A percentile compares a stretch with the other conserved stretches of the same genome.
phyloP scores from a whole-genome alignment of 2,888 invertebrate species.

The Parascotia fuliginaria region DNA sequence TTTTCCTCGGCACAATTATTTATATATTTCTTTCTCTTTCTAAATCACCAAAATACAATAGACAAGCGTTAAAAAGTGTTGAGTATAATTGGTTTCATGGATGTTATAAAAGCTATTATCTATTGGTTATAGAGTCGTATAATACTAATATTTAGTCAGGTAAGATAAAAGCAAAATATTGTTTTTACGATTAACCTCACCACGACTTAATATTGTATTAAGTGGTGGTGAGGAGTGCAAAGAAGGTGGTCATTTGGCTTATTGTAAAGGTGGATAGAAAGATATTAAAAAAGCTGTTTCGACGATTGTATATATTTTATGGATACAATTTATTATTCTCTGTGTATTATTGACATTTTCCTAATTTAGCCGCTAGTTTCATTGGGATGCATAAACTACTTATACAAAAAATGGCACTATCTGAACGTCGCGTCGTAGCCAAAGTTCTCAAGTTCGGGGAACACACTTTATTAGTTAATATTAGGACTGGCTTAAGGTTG shows the following conservation, averaged over 20 bases:
- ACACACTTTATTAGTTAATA: constrained; percentile 39
- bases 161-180: too few relatives aligned
- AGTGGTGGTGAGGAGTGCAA: too few relatives aligned
- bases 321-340: constrained; percentile 22
- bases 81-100: too few relatives aligned
- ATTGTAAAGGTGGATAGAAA: background rate
- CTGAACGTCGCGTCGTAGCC: constrained; percentile 47
- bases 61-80: too few relatives aligned
- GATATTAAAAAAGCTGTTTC: constrained; percentile 27
- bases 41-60: too few relatives aligned
- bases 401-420: constrained; percentile 51
- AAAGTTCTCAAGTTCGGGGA: constrained; percentile 47
- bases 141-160: too few relatives aligned
- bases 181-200: too few relatives aligned
- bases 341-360: constrained; percentile 21
- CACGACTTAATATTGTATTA: too few relatives aligned
- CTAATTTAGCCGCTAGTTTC: constrained; percentile 38
- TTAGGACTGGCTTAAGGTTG: constrained; percentile 63
- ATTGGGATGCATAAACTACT: constrained; percentile 53
- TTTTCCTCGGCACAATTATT: too few relatives aligned
- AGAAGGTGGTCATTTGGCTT: background rate
- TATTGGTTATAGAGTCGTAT: too few relatives aligned
- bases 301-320: constrained; percentile 27
- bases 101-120: too few relatives aligned
- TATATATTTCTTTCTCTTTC: too few relatives aligned